Evolutionary conservation across 2,797 vertebrate species (phyloP).

Genomic region (Lepilemur ruficaudatus): DNA sequence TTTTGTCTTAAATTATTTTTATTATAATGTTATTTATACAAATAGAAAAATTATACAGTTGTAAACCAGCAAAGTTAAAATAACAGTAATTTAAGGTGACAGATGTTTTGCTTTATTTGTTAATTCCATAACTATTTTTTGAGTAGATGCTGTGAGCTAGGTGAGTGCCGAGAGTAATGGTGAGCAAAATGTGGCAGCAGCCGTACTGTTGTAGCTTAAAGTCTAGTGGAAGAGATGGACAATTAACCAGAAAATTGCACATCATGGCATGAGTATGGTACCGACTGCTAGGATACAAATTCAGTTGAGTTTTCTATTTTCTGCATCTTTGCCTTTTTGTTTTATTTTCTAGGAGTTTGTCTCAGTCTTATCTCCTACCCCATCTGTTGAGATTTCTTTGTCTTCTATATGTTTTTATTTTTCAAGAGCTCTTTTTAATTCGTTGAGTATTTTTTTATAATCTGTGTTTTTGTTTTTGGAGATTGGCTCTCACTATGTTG

Average conservation of each 20-base stretch:
- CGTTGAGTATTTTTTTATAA: not conserved
- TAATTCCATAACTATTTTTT: not conserved
- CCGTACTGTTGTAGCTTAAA: not conserved
- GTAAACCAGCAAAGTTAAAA: not conserved
- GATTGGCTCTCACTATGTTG: no score
- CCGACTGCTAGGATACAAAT: not conserved
- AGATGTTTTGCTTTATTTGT: not conserved
- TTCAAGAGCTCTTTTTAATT: conserved; percentile 16
- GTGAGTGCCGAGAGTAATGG: not conserved
- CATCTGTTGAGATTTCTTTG: not conserved
- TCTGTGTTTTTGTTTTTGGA: not conserved
- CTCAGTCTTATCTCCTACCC: not conserved
- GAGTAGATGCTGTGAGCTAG: not conserved
- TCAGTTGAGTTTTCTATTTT: not conserved
- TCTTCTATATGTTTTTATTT: conserved; percentile 26
- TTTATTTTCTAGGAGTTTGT: not conserved
- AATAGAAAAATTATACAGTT: not conserved
- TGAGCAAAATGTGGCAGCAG: not conserved
- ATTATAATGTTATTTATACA: not conserved
- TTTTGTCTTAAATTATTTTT: conserved; percentile 41
- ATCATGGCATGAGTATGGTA: not conserved
- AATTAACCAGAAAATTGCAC: not conserved
- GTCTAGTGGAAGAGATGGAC: not conserved
- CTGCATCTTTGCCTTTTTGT: not conserved
- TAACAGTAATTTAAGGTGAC: not conserved